Percentiles rank a stretch among this genome's conserved stretches.
phyloP scores from a whole-genome alignment of 2,888 invertebrate species.

The Pristionchus exspectatus region DNA sequence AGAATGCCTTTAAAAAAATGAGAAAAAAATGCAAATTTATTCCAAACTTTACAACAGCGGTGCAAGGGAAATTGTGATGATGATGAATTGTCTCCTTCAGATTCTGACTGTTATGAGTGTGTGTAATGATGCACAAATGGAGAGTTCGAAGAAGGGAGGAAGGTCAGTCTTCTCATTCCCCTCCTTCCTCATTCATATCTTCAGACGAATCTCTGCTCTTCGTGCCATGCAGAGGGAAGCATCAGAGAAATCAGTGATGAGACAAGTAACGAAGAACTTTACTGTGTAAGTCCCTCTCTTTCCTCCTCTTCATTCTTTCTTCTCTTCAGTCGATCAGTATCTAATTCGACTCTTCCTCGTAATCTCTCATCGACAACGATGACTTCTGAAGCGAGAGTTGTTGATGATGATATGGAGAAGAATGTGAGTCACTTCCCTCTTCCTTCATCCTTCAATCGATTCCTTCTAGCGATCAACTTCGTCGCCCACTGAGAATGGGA shows the following conservation, averaged over 20 bases:
- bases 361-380: constrained; percentile 5
- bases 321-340: constrained; percentile 21
- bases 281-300: constrained; percentile 71
- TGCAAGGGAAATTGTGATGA: background rate
- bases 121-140: constrained; percentile 76
- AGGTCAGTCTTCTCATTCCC: background rate
- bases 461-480: background rate
- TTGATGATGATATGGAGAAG: constrained; percentile 69
- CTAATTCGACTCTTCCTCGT: background rate
- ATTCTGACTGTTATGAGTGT: constrained; percentile 72
- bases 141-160: constrained; percentile 59
- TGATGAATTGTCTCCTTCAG: background rate
- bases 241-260: constrained; percentile 67
- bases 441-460: background rate
- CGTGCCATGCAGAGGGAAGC: constrained; percentile 72
- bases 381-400: constrained; percentile 63
- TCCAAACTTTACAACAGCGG: background rate
- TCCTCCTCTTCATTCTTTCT: background rate
- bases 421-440: constrained; percentile 59
- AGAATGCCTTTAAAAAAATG: no score
- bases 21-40: no score
- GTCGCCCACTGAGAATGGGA: background rate
- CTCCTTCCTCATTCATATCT: background rate
- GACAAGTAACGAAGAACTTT: constrained; percentile 74
- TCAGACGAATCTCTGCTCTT: constrained; percentile 69